Evolutionary conservation across 2,888 invertebrate genomes (phyloP).

Genomic region (Adelphocoris suturalis): DNA sequence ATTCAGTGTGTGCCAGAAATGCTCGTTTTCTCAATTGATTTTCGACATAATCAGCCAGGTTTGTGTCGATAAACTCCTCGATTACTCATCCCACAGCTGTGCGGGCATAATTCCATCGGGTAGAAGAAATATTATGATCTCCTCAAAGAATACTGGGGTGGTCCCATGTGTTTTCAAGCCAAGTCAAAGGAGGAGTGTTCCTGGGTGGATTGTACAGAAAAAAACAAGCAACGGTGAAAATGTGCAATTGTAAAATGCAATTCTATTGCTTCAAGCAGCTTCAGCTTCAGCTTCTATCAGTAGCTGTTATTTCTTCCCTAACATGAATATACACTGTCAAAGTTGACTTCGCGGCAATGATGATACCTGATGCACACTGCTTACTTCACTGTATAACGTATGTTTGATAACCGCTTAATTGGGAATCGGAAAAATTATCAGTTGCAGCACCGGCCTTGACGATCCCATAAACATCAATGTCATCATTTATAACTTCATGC

Average conservation of each 20-base stretch:
- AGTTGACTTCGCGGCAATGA: constrained; percentile 27
- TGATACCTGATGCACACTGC: constrained; percentile 24
- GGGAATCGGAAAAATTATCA: neutral
- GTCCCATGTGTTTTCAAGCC: constrained; percentile 19
- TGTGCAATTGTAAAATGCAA: neutral
- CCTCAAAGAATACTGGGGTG: neutral
- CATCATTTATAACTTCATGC: neutral
- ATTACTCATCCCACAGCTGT: constrained; percentile 4
- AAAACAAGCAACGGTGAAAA: neutral
- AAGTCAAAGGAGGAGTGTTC: neutral
- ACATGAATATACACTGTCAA: constrained; percentile 7
- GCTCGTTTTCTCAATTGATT: neutral
- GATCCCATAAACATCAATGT: neutral
- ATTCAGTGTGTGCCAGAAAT: constrained; percentile 22
- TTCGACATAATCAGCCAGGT: neutral
- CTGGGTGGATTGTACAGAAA: constrained; percentile 29
- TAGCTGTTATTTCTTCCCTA: neutral
- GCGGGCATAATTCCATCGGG: neutral
- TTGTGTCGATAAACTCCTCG: constrained; percentile 48
- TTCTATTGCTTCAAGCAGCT: constrained; percentile 49
- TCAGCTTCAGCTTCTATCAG: no score
- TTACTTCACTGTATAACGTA: neutral
- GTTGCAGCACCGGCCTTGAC: neutral
- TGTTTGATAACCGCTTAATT: neutral
- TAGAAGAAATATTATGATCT: neutral